Base-by-base conservation (phyloP, 2,888 invertebrate species). In the Anarsia innoxiella region DNA sequence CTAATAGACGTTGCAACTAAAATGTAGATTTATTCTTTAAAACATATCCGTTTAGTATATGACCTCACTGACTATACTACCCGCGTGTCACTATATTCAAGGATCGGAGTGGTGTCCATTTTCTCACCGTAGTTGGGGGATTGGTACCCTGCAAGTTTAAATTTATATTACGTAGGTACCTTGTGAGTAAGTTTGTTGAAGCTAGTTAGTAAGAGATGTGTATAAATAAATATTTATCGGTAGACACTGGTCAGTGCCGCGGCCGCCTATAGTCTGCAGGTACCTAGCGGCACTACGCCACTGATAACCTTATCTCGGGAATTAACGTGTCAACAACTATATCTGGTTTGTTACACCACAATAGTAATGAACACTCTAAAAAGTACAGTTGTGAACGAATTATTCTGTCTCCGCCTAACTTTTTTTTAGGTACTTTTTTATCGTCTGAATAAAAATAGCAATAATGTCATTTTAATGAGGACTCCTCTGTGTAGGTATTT, bases 271-370 rank as follows among this genome's bases (percentile, higher is more conserved):
- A 9, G 34, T 28, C 23, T 10, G 14, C 31, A n/a, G 40, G 44
- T 31, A 37, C 28, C 31, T 42, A n/a, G n/a, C n/a, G n/a, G n/a
- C 41, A 37, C 42, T 40, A 29, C 45, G 30, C 19, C 4, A 41
- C 64, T 68, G 80, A 80, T 82, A 80, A 66, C 63, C 56, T 71
- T 80, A 80, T 80, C 82, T 61, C 55, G 52, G 53, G 58, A 67
- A 76, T 77, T 73, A 74, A 66, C 67, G 59, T 74, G 76, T 72
- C 74, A 76, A 79, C 72, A 76, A 50, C 55, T 60, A 62, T 79
- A 77, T 79, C 76, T 73, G 62, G 59, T 61, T 63, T 65, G 68
- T 70, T 67, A 63, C 64, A 59, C 56, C 57, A 56, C 56, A 60
- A 59, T 65, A 59, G 59, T 65, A 62, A 60, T 51, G 38, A 39